phyloP scores from a whole-genome alignment of 2,797 vertebrate genomes.

The Platalea minor region DNA sequence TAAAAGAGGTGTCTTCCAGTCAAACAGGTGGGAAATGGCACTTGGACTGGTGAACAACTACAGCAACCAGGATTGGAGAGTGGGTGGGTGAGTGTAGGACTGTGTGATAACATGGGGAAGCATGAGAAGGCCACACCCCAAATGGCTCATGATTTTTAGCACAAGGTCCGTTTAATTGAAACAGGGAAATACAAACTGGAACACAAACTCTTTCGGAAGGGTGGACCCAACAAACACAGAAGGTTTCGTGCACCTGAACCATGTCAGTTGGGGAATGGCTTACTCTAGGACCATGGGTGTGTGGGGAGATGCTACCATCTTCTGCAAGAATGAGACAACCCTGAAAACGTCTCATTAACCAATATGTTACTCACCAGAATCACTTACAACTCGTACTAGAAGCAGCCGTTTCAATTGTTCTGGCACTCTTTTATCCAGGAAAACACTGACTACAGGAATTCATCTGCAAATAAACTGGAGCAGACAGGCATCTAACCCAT shows the following conservation, averaged over 20 bases:
- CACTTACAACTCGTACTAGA: neutral
- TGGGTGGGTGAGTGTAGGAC: neutral
- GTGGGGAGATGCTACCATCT: neutral
- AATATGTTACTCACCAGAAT: neutral
- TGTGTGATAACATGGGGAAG: neutral
- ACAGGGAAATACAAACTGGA: neutral
- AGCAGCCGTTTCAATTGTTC: neutral
- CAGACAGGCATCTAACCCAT: neutral
- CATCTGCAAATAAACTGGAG: neutral
- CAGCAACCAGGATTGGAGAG: neutral
- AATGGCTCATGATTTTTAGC: neutral
- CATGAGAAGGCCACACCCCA: neutral
- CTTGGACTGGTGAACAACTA: neutral
- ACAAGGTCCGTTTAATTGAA: neutral
- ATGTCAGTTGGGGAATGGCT: accelerated
- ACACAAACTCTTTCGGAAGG: neutral
- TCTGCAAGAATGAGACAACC: neutral
- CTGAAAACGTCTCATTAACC: neutral
- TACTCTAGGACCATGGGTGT: neutral
- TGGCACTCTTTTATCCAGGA: neutral
- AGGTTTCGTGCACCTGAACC: neutral
- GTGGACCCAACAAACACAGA: neutral
- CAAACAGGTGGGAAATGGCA: neutral
- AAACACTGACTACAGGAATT: neutral
- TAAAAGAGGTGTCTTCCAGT: neutral